Evolutionary conservation across 2,113 vertebrate genomes (phyloP).

Genomic region (Alosa alosa): DNA sequence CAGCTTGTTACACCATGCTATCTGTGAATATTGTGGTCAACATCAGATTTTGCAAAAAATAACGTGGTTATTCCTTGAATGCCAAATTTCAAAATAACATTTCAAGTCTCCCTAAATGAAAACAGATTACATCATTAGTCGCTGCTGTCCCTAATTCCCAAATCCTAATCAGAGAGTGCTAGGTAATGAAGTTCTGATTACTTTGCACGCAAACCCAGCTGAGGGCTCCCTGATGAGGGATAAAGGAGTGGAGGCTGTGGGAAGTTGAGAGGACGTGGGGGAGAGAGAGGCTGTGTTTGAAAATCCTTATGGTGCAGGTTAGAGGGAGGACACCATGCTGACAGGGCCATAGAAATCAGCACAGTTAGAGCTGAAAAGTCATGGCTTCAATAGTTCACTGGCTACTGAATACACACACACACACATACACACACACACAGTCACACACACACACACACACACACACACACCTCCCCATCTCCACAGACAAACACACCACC

Average conservation of each 20-base stretch:
- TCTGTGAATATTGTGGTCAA: not conserved
- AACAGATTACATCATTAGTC: not conserved
- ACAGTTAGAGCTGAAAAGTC: not conserved
- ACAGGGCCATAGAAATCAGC: not conserved
- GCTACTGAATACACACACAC: conserved; percentile 29
- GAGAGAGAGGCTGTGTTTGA: not conserved
- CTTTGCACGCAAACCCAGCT: not conserved
- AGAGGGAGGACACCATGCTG: not conserved
- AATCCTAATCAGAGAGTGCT: conserved; percentile 13
- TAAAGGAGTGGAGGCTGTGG: not conserved
- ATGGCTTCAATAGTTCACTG: conserved; percentile 27
- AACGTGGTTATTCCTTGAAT: not conserved
- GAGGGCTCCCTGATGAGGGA: conserved; percentile 41
- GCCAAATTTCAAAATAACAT: not conserved
- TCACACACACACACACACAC: no score
- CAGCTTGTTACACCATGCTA: not conserved
- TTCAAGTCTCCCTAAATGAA: not conserved
- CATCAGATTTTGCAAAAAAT: no score
- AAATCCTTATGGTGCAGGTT: not conserved
- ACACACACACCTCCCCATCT: conserved; percentile 33
- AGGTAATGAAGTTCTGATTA: not conserved
- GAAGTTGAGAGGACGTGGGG: not conserved
- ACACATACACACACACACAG: no score
- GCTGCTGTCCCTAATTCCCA: not conserved
- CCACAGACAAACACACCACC: conserved; percentile 12